Percentiles rank a stretch among this genome's conserved stretches.
Evolutionary conservation across 2,797 vertebrate genomes (phyloP).

Genomic region (Avahi laniger): DNA sequence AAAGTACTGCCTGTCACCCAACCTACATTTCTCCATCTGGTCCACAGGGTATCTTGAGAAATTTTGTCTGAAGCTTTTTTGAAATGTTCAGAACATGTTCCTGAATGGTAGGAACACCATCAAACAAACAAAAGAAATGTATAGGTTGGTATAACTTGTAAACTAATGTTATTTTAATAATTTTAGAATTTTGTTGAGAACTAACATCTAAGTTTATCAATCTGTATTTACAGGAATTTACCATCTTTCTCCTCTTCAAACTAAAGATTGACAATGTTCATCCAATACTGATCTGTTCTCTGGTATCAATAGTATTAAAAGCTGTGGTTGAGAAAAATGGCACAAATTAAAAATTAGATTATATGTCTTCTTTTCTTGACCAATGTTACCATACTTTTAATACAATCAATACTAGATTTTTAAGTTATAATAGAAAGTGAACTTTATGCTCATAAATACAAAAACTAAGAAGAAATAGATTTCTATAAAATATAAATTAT

Average conservation of each 20-base stretch:
- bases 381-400: neutral
- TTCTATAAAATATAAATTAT: neutral
- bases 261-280: neutral
- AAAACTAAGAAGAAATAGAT: constrained; percentile 19
- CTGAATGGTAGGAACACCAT: neutral
- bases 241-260: neutral
- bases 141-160: neutral
- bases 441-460: neutral
- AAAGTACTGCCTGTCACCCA: neutral
- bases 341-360: neutral
- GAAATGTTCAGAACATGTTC: neutral
- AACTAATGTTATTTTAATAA: constrained; percentile 11
- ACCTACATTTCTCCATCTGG: neutral
- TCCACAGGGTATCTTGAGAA: neutral
- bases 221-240: constrained; percentile 22
- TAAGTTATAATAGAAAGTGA: neutral
- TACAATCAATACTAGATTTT: neutral
- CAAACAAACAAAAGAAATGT: constrained; percentile 21
- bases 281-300: neutral
- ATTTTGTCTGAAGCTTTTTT: constrained; percentile 27
- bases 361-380: neutral
- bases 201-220: neutral
- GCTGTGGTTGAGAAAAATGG: neutral
- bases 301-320: neutral
- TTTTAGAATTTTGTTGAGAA: constrained; percentile 26